These are phyloP conservation scores for Lithophane ornitopus DNA, from an alignment of 2,888 invertebrate genomes.

Conservation along the genomic window DNA sequence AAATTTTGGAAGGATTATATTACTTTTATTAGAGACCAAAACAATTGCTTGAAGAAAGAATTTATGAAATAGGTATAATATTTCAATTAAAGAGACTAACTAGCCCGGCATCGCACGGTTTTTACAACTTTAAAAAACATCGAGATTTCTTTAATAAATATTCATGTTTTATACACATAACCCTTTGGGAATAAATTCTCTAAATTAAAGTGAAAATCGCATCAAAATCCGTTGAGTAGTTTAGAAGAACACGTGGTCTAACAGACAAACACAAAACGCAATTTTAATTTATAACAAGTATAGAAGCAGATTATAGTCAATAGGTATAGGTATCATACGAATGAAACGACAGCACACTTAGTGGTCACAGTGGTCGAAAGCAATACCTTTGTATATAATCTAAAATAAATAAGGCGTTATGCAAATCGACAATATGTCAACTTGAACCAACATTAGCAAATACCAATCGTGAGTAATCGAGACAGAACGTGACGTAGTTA, in stretches of 20 bases:
- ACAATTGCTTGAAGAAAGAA: neutral
- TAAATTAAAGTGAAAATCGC: too few relatives aligned
- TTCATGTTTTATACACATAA: too few relatives aligned
- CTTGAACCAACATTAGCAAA: conserved; percentile 49
- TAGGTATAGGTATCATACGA: neutral
- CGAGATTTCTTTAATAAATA: too few relatives aligned
- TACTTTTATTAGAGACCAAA: neutral
- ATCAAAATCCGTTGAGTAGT: too few relatives aligned
- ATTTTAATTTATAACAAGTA: too few relatives aligned
- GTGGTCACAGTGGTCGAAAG: conserved; percentile 44
- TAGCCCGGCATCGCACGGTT: too few relatives aligned
- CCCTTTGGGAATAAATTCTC: too few relatives aligned
- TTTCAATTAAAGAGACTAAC: neutral
- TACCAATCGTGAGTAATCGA: conserved; percentile 61
- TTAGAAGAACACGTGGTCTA: too few relatives aligned
- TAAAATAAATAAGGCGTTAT: conserved; percentile 46
- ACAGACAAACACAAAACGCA: too few relatives aligned
- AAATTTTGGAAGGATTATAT: neutral
- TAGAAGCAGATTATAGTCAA: neutral
- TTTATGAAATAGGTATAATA: too few relatives aligned
- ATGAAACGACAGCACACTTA: conserved; percentile 21
- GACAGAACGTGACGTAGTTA: conserved; percentile 53
- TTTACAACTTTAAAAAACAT: too few relatives aligned
- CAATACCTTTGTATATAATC: conserved; percentile 46
- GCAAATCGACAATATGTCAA: conserved; percentile 45